These are phyloP conservation scores for Azorinus chamasolen DNA, from an alignment of 2,888 invertebrate genomes.

Conservation along the genomic window DNA sequence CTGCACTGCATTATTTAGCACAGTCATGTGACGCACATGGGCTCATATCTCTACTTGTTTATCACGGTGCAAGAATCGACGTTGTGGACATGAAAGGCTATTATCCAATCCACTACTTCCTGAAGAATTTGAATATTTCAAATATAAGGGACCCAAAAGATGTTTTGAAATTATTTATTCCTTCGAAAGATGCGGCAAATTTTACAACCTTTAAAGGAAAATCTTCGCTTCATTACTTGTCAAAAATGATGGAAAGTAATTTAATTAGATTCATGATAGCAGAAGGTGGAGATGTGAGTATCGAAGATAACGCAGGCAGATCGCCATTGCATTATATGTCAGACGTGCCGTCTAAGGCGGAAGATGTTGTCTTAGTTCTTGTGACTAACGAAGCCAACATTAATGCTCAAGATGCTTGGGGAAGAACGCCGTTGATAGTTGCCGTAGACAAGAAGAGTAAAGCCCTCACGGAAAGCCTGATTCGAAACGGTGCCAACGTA, in stretches of 20 bases:
- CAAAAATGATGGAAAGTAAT: no score
- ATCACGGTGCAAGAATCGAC: not conserved
- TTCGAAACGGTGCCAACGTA: no score
- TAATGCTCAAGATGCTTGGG: constrained; percentile 2
- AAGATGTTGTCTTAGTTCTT: no score
- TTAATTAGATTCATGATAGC: not conserved
- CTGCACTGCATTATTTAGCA: no score
- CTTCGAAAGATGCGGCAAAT: not conserved
- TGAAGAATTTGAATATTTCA: not conserved
- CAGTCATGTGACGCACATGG: no score
- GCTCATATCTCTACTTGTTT: no score
- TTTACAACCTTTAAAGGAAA: not conserved
- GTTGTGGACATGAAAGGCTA: not conserved
- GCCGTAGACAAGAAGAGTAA: constrained; percentile 2
- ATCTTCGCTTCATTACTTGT: no score
- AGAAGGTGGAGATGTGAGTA: no score
- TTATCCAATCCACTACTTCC: no score
- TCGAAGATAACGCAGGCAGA: no score
- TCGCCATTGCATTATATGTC: constrained; percentile 8
- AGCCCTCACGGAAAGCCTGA: no score
- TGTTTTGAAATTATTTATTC: not conserved
- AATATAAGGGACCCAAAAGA: not conserved
- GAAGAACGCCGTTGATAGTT: constrained; percentile 10
- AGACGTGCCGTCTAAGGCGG: no score
- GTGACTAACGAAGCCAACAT: constrained; percentile 11